Evolutionary conservation across 2,888 invertebrate genomes (phyloP).

Genomic region (Lamellibrachia columna): DNA sequence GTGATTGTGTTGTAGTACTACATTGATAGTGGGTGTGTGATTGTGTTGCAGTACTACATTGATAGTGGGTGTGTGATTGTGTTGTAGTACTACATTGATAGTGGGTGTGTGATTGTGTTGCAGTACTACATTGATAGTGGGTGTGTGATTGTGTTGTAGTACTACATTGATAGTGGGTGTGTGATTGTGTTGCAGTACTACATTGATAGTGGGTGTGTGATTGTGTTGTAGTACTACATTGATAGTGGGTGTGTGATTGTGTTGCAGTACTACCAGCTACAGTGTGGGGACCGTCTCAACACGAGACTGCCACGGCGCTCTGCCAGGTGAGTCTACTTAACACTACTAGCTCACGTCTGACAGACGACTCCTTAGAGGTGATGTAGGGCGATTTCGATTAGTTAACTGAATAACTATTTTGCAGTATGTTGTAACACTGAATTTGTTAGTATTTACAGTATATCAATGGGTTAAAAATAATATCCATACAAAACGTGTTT

Average conservation of each 20-base stretch:
- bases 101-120: slow-evolving; percentile 30
- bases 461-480: too few species aligned
- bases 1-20: too few species aligned
- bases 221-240: too few species aligned
- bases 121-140: slow-evolving; percentile 72
- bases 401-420: too few species aligned
- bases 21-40: too few species aligned
- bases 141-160: too few species aligned
- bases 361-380: background rate
- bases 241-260: background rate
- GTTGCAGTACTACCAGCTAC: slow-evolving; percentile 76
- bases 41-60: too few species aligned
- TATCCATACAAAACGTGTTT: too few species aligned
- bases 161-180: too few species aligned
- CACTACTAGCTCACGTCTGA: background rate
- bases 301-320: slow-evolving; percentile 66
- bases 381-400: too few species aligned
- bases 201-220: slow-evolving; percentile 26
- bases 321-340: slow-evolving; percentile 53
- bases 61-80: background rate
- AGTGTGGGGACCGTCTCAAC: slow-evolving; percentile 75
- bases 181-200: slow-evolving; percentile 72
- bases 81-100: background rate
- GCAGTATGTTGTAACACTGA: too few species aligned
- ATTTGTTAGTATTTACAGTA: too few species aligned